Evolutionary conservation across 2,113 vertebrate species (phyloP).

Genomic region (Megaptera novaeangliae): DNA sequence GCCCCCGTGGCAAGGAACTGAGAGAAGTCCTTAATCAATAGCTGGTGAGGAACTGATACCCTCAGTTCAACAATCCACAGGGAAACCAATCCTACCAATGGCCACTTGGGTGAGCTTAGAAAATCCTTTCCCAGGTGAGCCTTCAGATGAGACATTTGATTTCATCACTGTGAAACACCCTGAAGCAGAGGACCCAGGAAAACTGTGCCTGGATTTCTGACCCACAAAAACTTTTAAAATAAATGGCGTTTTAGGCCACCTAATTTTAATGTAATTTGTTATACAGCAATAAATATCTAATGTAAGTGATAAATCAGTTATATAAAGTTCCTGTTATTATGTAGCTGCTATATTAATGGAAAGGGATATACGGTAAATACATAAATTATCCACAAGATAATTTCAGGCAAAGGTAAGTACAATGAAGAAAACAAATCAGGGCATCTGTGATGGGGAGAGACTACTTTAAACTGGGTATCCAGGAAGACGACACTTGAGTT

Average conservation of each 20-base stretch:
- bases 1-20: neutral
- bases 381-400: too few relatives aligned
- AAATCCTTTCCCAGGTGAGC: neutral
- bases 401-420: too few relatives aligned
- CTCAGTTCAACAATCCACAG: neutral
- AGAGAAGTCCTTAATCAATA: neutral
- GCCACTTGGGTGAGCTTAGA: neutral
- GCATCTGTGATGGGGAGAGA: too few relatives aligned
- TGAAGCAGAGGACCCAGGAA: neutral
- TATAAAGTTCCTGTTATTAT: neutral
- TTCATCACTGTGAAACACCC: neutral
- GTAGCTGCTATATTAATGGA: neutral
- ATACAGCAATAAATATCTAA: neutral
- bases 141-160: neutral
- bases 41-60: neutral
- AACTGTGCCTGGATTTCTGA: neutral
- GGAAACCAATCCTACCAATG: neutral
- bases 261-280: neutral
- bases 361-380: too few relatives aligned
- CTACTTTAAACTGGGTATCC: too few relatives aligned
- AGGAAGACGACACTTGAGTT: too few relatives aligned
- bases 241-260: neutral
- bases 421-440: too few relatives aligned
- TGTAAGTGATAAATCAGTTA: neutral
- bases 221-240: neutral